Evolutionary conservation across 1,140 invertebrate species (phyloP).

Genomic region (Hypsibius dujardini): DNA sequence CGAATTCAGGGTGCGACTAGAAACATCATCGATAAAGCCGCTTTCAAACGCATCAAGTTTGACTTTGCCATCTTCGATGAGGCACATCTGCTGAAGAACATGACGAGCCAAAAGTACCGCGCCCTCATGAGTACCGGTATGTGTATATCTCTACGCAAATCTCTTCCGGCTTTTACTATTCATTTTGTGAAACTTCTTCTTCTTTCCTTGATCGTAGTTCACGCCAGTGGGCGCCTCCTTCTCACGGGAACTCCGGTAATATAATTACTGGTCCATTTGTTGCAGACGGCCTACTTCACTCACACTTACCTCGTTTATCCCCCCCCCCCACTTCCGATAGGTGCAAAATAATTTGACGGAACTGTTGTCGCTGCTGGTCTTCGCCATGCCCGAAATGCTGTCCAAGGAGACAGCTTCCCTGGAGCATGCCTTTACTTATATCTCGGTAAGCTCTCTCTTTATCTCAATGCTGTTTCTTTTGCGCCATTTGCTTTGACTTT

Average conservation of each 20-base stretch:
- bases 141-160: no score
- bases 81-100: conserved; percentile 93
- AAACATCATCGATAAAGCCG: conserved; percentile 64
- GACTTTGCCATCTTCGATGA: conserved; percentile 91
- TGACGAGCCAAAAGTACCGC: conserved; percentile 72
- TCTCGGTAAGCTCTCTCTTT: conserved; percentile 31
- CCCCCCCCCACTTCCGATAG: not conserved
- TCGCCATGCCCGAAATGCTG: conserved; percentile 89
- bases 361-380: conserved; percentile 79
- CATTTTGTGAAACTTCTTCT: no score
- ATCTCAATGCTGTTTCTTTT: not conserved
- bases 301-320: no score
- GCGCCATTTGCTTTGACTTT: not conserved
- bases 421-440: conserved; percentile 55
- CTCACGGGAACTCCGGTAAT: conserved; percentile 27
- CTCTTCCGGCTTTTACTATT: no score
- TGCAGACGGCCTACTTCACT: conserved; percentile 23
- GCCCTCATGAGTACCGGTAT: conserved; percentile 56
- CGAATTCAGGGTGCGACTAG: conserved; percentile 40
- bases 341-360: conserved; percentile 88
- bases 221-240: not conserved
- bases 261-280: conserved; percentile 35
- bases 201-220: not conserved
- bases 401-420: conserved; percentile 66
- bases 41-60: conserved; percentile 70